Conservation (phyloP, 1,140 invertebrate genomes). For the Nebria ingens region DNA sequence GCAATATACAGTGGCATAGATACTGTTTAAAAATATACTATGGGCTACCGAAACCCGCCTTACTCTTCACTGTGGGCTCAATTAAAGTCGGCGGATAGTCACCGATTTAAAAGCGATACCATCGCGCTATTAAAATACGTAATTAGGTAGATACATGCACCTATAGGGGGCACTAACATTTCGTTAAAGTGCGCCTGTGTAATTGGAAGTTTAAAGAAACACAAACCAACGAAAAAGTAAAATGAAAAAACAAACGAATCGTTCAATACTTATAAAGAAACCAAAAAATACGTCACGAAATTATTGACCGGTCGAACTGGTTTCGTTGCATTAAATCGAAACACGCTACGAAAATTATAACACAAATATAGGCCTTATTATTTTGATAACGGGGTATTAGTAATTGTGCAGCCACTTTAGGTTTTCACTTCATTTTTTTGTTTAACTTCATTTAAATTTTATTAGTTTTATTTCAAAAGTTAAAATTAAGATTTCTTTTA, state of each 20-base stretch:
- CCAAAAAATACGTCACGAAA: neutral
- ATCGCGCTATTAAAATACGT: neutral
- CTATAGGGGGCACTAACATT: too few species aligned
- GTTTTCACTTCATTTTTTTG: too few species aligned
- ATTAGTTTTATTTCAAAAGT: neutral
- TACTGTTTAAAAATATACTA: too few species aligned
- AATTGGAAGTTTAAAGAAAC: too few species aligned
- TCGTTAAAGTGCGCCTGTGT: too few species aligned
- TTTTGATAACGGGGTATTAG: conserved; percentile 1
- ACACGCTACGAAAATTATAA: neutral
- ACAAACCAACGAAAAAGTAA: neutral
- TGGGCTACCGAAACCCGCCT: too few species aligned
- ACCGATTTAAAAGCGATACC: neutral
- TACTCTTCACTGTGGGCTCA: too few species aligned
- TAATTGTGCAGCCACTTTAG: neutral
- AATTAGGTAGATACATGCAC: neutral
- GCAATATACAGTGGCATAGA: too few species aligned
- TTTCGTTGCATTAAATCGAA: conserved; percentile 1
- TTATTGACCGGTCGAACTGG: neutral
- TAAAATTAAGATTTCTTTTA: too few species aligned
- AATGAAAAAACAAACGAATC: neutral
- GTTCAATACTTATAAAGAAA: too few species aligned
- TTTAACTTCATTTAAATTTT: too few species aligned
- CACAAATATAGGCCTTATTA: neutral
- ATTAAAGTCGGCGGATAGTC: conserved; percentile 5